These are phyloP conservation scores for Athalia circularis DNA, from an alignment of 2,888 invertebrate genomes.

Conservation along the genomic window DNA sequence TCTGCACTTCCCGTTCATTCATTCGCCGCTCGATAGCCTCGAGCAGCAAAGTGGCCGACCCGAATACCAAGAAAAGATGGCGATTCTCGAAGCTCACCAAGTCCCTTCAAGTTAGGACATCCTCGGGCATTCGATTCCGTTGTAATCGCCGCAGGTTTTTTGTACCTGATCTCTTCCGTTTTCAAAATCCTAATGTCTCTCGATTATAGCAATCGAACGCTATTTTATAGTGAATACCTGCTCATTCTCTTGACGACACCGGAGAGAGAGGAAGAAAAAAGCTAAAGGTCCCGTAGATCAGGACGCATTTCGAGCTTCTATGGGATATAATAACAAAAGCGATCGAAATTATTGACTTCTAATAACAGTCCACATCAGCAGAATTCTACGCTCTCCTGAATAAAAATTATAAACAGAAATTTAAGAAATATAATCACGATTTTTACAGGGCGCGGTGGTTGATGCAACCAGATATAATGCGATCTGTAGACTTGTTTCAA, in stretches of 20 bases:
- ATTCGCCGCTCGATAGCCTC: conserved; percentile 31
- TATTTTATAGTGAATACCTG: too few species aligned
- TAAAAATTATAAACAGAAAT: too few species aligned
- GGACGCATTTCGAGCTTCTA: too few species aligned
- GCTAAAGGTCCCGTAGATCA: too few species aligned
- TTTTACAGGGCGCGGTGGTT: neutral
- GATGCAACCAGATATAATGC: conserved; percentile 27
- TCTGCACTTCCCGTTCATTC: conserved; percentile 32
- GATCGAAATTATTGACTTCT: too few species aligned
- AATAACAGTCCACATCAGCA: too few species aligned
- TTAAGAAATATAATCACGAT: too few species aligned
- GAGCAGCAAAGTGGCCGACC: conserved; percentile 5
- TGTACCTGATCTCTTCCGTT: neutral
- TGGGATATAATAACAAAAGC: too few species aligned
- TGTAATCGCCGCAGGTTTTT: neutral
- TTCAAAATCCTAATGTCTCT: neutral
- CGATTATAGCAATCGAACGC: neutral
- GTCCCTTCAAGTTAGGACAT: conserved; percentile 2
- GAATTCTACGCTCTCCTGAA: too few species aligned
- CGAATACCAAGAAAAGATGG: conserved; percentile 17
- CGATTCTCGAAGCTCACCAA: conserved; percentile 6
- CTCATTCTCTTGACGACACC: too few species aligned
- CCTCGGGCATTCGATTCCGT: neutral
- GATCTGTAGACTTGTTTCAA: neutral
- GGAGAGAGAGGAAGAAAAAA: too few species aligned